Evolutionary conservation across 2,888 invertebrate species (phyloP), one percentile per base, ranked within the genome.

Genomic region (Pseudoips prasinana): DNA sequence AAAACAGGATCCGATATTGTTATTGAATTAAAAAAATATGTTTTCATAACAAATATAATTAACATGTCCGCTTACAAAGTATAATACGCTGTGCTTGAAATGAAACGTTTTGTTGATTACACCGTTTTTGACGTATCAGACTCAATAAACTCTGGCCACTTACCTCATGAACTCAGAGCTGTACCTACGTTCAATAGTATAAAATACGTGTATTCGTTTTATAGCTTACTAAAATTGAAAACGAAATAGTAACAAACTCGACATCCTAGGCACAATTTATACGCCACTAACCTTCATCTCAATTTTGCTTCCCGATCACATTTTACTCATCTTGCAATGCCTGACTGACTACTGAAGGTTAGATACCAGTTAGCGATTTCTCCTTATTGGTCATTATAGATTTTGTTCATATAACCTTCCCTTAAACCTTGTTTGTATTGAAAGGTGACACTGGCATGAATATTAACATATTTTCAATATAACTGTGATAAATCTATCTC

Each of bases 1-100:
- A 73, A 74, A 77, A 79, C 78, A 77, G 80, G 81, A 81, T 80
- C 73, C 59, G 57, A 67, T n/a, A 72, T 59, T 58, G 58, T 53
- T 51, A 49, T 52, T 36, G 44, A 58, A 54, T 44, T 37, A 31
- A 54, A 50, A 39, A 42, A 31, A 14, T 45, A 37, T 48, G 6
- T 36, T 42, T 39, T 45, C 33, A 35, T 38, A 22, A n/a, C 24
- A 39, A 37, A 40, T 37, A 44, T 41, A 53, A 41, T 35, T 53
- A 39, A 42, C 25, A 37, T 18, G 31, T 38, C n/a, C n/a, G n/a
- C n/a, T n/a, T n/a, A n/a, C n/a, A n/a, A n/a, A n/a, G n/a, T n/a
- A n/a, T n/a, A n/a, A n/a, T n/a, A n/a, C n/a, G n/a, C n/a, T n/a
- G n/a, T n/a, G n/a, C n/a, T n/a, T n/a, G n/a, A n/a, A n/a, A n/a